A percentile compares a stretch with the other conserved stretches of the same genome.
These are phyloP conservation scores for Homarus americanus DNA, from an alignment of 1,140 invertebrate genomes.

Conservation along the genomic window DNA sequence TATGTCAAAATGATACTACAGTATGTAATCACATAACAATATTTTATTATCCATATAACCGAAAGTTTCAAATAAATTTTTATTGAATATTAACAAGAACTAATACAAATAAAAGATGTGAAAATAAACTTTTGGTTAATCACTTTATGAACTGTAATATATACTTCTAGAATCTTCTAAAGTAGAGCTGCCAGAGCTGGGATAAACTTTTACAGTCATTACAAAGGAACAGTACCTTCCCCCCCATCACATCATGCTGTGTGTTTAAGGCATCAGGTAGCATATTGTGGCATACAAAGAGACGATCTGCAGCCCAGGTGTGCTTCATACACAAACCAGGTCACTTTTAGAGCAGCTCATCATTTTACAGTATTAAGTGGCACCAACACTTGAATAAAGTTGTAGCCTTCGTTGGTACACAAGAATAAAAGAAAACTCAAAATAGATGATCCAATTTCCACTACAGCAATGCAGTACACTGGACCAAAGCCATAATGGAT, in stretches of 20 bases:
- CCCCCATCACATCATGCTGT: neutral
- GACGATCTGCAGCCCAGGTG: slow-evolving; percentile 46
- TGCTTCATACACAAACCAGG: slow-evolving; percentile 63
- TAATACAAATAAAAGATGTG: neutral
- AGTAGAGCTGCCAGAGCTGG: slow-evolving; percentile 24
- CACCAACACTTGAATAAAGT: neutral
- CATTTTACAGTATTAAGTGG: neutral
- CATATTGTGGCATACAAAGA: neutral
- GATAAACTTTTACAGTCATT: slow-evolving; percentile 37
- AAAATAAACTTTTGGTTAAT: neutral
- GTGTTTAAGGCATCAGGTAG: neutral
- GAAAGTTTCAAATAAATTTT: no score
- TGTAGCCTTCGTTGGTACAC: neutral
- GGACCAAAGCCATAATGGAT: no score
- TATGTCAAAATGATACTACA: no score
- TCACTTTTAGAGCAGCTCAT: slow-evolving; percentile 54
- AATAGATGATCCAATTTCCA: no score
- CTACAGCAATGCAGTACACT: no score
- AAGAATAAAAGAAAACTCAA: neutral
- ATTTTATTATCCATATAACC: no score
- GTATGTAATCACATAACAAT: no score
- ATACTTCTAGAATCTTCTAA: neutral
- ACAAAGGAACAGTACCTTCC: neutral
- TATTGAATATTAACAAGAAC: no score
- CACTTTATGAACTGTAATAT: neutral